A percentile compares a stretch with the other conserved stretches of the same genome.
Conservation (phyloP, 1,140 invertebrate genomes). For the Adelges cooleyi region DNA sequence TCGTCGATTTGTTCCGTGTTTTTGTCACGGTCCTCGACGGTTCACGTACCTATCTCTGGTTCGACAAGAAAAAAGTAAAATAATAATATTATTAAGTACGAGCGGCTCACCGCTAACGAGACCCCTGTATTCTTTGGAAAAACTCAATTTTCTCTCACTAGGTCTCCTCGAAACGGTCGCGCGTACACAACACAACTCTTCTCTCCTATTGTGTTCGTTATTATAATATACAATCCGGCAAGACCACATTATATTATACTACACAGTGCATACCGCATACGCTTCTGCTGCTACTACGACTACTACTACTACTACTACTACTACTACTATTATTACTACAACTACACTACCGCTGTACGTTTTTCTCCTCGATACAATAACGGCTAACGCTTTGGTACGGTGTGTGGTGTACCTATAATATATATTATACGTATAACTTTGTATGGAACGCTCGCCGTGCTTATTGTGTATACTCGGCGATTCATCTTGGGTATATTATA, state of each 20-base stretch:
- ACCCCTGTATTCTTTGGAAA: not conserved
- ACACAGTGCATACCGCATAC: too few relatives aligned
- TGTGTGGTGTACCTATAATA: too few relatives aligned
- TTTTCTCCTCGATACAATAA: not conserved
- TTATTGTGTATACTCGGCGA: too few relatives aligned
- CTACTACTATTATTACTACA: not conserved
- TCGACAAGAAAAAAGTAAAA: not conserved
- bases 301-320: not conserved
- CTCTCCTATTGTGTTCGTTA: slow-evolving; percentile 11
- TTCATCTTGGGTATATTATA: too few relatives aligned
- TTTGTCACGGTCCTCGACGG: slow-evolving; percentile 16
- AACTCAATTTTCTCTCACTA: slow-evolving; percentile 14
- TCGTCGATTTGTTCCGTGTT: slow-evolving; percentile 22
- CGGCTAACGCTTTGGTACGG: too few relatives aligned
- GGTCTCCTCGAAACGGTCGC: too few relatives aligned
- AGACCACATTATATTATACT: not conserved
- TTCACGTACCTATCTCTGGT: not conserved
- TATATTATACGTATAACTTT: too few relatives aligned
- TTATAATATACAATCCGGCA: not conserved
- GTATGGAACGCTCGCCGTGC: too few relatives aligned
- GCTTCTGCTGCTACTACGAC: not conserved
- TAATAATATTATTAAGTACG: not conserved
- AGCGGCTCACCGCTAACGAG: slow-evolving; percentile 5
- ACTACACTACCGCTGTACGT: not conserved
- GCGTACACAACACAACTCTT: not conserved